Evolutionary conservation across 2,797 vertebrate genomes (phyloP), one percentile per base, ranked within the genome.

Genomic region (Pseudotriccus pelzelni): DNA sequence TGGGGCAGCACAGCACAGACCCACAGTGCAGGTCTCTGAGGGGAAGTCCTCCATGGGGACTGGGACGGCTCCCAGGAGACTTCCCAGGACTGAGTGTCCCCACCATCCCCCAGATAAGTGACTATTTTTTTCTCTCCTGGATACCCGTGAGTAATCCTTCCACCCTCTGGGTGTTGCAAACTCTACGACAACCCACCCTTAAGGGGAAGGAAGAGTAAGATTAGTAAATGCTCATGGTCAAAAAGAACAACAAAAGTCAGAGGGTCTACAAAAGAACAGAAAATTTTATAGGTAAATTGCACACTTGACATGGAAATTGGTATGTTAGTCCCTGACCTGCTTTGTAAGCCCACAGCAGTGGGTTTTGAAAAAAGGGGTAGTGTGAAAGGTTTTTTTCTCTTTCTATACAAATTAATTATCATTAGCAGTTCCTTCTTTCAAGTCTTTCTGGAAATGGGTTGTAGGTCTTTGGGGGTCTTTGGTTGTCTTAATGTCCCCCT

Each of bases 51-150:
- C 28, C 53, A 9, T 14, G 39, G 46, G 7, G 8, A 9, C 11
- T 3, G 63, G 39, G 14, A 3, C 3, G 4, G 47, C 13, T 21
- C n/a, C 12, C 4, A 5, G n/a, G 30, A 62, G 2, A 27, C 14
- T 50, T 27, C 21, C 25, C 12, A 43, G 14, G 0, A 25, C 14
- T 18, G 3, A 12, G 14, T 0, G 11, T 6, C 17, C 30, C 25
- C 39, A 6, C 30, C 16, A 20, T 7, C 7, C 28, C 64, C 17
- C 1, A 3, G 3, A 1, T 4, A 11, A 77, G 5, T 2, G 21
- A 9, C 47, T 53, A 3, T 3, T 7, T 24, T 18, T 39, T 24
- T 18, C 16, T 34, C 39, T 41, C 22, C 49, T 19, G 25, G 21
- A 10, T 8, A 47, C 3, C 25, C 3, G 3, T 8, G 49, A 41